phyloP scores from a whole-genome alignment of 2,113 vertebrate species.

The Elgaria multicarinata region DNA sequence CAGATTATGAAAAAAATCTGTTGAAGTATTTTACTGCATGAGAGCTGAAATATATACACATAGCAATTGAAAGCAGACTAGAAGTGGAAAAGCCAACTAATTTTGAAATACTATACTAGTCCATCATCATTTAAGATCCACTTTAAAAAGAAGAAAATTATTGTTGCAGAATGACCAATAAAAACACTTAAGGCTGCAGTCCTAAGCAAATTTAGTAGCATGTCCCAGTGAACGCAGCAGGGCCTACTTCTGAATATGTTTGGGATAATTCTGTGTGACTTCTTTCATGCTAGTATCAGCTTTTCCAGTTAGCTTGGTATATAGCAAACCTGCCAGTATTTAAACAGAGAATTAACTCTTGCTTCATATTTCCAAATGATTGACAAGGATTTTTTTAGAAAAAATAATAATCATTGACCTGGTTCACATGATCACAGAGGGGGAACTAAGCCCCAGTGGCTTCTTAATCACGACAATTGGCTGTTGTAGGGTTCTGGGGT shows the following conservation, averaged over 20 bases:
- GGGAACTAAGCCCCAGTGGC: too few species aligned
- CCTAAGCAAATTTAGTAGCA: neutral
- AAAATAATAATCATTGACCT: neutral
- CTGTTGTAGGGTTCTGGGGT: too few species aligned
- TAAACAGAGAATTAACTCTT: neutral
- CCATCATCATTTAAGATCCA: neutral
- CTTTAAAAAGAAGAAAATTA: neutral
- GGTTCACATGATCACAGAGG: too few species aligned
- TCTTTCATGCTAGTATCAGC: neutral
- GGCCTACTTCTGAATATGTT: neutral
- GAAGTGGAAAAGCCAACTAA: neutral
- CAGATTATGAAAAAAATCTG: neutral
- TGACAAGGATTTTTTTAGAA: too few species aligned
- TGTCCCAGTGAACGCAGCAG: neutral
- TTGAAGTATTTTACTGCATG: neutral
- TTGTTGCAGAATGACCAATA: neutral
- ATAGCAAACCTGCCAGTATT: neutral
- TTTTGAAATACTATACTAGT: neutral
- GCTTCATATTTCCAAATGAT: neutral
- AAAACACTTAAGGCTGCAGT: neutral
- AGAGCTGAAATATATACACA: neutral
- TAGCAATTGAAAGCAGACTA: neutral
- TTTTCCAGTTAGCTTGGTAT: neutral
- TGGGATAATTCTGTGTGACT: neutral
- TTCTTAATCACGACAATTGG: too few species aligned